A percentile compares a stretch with the other conserved stretches of the same genome.
These are phyloP conservation scores for Cyrtorhinus lividipennis DNA, from an alignment of 1,140 invertebrate species.

Conservation along the genomic window DNA sequence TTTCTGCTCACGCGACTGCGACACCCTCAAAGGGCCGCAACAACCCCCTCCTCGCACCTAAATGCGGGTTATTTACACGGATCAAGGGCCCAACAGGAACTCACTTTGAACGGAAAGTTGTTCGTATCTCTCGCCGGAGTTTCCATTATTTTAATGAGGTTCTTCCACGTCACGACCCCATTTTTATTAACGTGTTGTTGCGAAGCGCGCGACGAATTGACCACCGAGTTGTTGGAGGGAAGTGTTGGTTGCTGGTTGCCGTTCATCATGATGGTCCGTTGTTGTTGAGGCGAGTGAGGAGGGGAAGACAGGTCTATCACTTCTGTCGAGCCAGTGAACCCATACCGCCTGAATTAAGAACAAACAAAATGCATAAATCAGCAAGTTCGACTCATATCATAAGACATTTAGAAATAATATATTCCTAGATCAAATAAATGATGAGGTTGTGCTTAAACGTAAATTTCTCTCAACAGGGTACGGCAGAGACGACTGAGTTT, in stretches of 20 bases:
- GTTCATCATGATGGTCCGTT: constrained; percentile 16
- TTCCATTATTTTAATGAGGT: constrained; percentile 46
- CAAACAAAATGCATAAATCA: background rate
- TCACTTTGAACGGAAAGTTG: constrained; percentile 47
- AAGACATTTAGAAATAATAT: too few relatives aligned
- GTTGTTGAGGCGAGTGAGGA: constrained; percentile 26
- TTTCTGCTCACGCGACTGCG: too few relatives aligned
- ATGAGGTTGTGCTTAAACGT: too few relatives aligned
- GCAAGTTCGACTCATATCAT: too few relatives aligned
- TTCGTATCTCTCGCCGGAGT: constrained; percentile 36
- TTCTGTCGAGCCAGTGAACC: constrained; percentile 21
- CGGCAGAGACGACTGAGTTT: too few relatives aligned
- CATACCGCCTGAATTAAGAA: constrained; percentile 14
- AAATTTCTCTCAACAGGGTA: too few relatives aligned
- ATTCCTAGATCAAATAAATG: too few relatives aligned
- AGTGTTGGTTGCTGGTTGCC: constrained; percentile 10
- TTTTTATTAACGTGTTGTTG: constrained; percentile 4
- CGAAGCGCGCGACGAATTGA: background rate
- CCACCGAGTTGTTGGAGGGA: too few relatives aligned
- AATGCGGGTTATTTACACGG: too few relatives aligned
- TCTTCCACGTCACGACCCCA: constrained; percentile 32
- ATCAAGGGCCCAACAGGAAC: too few relatives aligned
- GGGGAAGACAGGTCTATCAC: constrained; percentile 28
- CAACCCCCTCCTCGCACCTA: too few relatives aligned
- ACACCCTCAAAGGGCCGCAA: too few relatives aligned